phyloP scores from a whole-genome alignment of 2,113 vertebrate species.

The Shinisaurus crocodilurus region DNA sequence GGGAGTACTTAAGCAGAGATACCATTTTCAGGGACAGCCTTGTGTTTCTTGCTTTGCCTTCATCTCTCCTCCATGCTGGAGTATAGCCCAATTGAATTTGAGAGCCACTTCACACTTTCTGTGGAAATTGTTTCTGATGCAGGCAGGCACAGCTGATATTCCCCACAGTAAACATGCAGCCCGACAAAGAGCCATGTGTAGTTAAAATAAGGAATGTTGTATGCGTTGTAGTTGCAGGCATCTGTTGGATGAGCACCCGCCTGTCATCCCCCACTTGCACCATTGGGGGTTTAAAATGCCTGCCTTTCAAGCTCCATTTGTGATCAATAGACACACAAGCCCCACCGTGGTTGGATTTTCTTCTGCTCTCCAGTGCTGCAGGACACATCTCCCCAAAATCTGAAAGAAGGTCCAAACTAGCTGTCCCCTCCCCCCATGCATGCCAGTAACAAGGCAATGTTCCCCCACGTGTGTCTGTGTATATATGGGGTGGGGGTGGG shows the following conservation, averaged over 20 bases:
- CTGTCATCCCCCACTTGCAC: neutral
- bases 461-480: neutral
- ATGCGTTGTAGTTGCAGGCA: neutral
- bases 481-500: no score
- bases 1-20: no score
- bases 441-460: neutral
- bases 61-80: no score
- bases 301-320: neutral
- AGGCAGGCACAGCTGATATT: no score
- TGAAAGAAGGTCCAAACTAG: neutral
- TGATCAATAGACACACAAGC: neutral
- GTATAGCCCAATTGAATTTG: no score
- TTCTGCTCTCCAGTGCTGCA: neutral
- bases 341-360: neutral
- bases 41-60: no score
- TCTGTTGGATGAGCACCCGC: neutral
- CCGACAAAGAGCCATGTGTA: no score
- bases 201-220: no score
- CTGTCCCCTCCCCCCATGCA: neutral
- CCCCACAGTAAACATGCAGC: no score
- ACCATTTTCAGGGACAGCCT: no score
- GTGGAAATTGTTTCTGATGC: no score
- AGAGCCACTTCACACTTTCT: no score
- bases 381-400: neutral
- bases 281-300: neutral